Conservation (phyloP, 2,113 vertebrate species). For the Potamarius usumacintae region DNA sequence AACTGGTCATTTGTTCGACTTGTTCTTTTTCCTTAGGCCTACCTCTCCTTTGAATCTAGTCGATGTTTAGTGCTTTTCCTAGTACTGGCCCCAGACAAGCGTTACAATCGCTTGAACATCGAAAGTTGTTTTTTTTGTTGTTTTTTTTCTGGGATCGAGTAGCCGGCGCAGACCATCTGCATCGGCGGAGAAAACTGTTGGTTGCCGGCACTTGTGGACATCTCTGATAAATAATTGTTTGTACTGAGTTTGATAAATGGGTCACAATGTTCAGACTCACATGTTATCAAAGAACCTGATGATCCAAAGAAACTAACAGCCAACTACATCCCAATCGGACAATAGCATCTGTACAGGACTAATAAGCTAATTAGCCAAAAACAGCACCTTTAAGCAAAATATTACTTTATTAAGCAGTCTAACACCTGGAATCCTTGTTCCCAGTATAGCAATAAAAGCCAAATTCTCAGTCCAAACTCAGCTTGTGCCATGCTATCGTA, state of each 20-base stretch:
- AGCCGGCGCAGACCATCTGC: too few relatives aligned
- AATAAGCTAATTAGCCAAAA: slow-evolving; percentile 8
- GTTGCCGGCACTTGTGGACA: too few relatives aligned
- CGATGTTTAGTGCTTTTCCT: too few relatives aligned
- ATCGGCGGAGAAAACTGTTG: too few relatives aligned
- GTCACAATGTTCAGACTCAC: neutral
- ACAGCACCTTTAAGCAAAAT: slow-evolving; percentile 13
- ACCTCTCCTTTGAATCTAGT: too few relatives aligned
- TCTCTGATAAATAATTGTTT: too few relatives aligned
- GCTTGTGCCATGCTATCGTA: neutral
- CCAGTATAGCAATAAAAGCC: slow-evolving; percentile 28
- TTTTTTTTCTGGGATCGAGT: too few relatives aligned
- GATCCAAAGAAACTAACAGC: neutral
- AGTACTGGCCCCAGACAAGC: too few relatives aligned
- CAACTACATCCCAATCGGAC: neutral
- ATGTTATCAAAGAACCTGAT: neutral
- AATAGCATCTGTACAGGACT: neutral
- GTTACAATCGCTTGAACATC: too few relatives aligned
- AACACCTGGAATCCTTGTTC: slow-evolving; percentile 12
- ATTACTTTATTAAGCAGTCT: slow-evolving; percentile 17
- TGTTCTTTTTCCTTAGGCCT: too few relatives aligned
- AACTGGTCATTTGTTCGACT: too few relatives aligned
- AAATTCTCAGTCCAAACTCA: neutral
- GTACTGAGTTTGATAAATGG: neutral
- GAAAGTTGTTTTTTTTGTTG: too few relatives aligned